Evolutionary conservation across 1,140 invertebrate genomes (phyloP), one percentile per base, ranked within the genome.

Genomic region (Asobara japonica): DNA sequence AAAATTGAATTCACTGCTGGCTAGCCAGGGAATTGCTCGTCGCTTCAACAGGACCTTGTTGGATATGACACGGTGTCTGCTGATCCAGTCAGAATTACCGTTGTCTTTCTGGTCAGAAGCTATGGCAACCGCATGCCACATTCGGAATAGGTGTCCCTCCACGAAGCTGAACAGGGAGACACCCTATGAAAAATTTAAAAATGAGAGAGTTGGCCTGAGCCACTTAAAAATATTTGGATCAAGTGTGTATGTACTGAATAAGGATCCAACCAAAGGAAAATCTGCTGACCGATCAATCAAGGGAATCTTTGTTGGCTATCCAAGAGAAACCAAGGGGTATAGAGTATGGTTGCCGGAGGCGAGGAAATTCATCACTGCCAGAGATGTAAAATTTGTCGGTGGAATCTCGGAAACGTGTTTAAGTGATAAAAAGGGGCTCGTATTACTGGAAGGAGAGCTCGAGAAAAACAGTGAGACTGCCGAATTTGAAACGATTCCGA

Each of bases 1-100:
- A 41, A 71, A 77, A 7, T 77, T 87, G 62, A 72, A 82, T 65
- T 48, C 51, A 22, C 77, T 71, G 56, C 76, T 87, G 29, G 78
- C 77, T n/a, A 69, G 75, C 51, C 22, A 22, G 31, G 82, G 84
- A 6, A 83, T 88, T 61, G 73, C 77, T 67, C 81, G 85, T 71
- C 65, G 77, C 64, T 72, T 73, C 16, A 87, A 87, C 74, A 51
- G 83, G 8, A 79, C 76, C 22, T 25, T 86, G 75, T 83, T 87
- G 77, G 79, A 85, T 20, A 76, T 61, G 64, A 79, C 82, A 38
- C 13, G 65, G 4, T 51, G 33, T 25, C 4, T 45, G 18, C 38
- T 30, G 16, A 16, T 45, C 36, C 5, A 48, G 18, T 45, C 38
- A 16, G 27, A 22, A 4, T 5, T 56, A 20, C 29, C 10, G 11